Percentiles rank a stretch among this genome's conserved stretches.
Conservation (phyloP, 1,140 invertebrate genomes). For the Brachystomella parvula region DNA sequence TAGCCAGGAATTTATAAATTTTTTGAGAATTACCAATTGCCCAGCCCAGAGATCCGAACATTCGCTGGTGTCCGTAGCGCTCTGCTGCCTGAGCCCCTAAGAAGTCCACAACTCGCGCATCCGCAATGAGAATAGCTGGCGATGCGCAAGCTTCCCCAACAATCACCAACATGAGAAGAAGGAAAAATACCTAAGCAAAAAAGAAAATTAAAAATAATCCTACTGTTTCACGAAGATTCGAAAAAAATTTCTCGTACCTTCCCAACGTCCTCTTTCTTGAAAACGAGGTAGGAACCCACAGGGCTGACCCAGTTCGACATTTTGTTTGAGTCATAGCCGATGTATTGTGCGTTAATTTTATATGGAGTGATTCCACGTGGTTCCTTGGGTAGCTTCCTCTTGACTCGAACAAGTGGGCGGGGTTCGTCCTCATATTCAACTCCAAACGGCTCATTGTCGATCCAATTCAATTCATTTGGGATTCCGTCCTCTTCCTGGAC, state of each 20-base stretch:
- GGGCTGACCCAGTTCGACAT: slow-evolving; percentile 78
- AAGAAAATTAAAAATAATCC: neutral
- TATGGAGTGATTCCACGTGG: slow-evolving; percentile 55
- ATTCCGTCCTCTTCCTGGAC: neutral
- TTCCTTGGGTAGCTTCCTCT: slow-evolving; percentile 29
- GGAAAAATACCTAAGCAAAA: slow-evolving; percentile 66
- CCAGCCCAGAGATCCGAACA: slow-evolving; percentile 98
- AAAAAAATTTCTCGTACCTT: slow-evolving; percentile 47
- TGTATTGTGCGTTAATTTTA: slow-evolving; percentile 58
- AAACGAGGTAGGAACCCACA: slow-evolving; percentile 63
- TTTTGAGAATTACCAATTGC: too few species aligned
- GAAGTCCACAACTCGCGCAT: slow-evolving; percentile 83
- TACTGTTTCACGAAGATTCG: neutral
- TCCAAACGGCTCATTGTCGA: neutral
- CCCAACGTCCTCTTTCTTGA: slow-evolving; percentile 70
- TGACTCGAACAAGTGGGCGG: slow-evolving; percentile 6
- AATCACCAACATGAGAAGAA: slow-evolving; percentile 80
- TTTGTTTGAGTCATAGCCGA: slow-evolving; percentile 69
- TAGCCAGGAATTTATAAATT: too few species aligned
- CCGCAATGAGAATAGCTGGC: slow-evolving; percentile 88
- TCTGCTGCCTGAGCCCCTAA: slow-evolving; percentile 82
- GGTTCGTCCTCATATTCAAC: neutral
- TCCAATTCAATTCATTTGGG: neutral
- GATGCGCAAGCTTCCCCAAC: slow-evolving; percentile 97
- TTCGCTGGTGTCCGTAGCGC: slow-evolving; percentile 89